Evolutionary conservation across 92 coral and sea anemone genomes (phyloP), one percentile per base, ranked within the genome.

Genomic region (Chrysogorgia sp.): DNA sequence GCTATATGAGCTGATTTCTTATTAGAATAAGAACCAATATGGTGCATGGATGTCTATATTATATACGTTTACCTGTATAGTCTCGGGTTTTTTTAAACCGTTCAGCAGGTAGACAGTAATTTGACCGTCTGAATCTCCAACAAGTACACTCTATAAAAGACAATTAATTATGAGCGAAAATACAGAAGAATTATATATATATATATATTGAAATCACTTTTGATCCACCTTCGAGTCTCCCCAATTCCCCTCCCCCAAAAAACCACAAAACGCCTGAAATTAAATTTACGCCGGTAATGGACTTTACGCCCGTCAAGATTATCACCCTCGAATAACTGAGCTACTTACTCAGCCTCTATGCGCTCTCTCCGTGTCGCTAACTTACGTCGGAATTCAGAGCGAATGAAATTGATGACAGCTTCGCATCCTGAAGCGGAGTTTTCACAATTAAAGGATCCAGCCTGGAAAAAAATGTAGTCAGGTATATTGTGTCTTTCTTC

Each of bases 41-140:
- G 5, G 12, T 37, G 5, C 43, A 4, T 12, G 6, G 5, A 37
- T 37, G 5, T 4, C 12, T 12, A 37, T 5, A 37, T 37, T 37
- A 4, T 37, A 37, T 37, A 37, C 43, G 28, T 9, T 40, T 49
- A 69, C 76, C 76, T 69, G 40, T 3, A 26, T 24, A 24, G 12
- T 2, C 7, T 49, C 32, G 31, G 21, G 34, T 9, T 43, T 69
- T 6, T 83, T 81, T 15, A 85, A 78, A n/a, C 94, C 97, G 64
- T 89, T 77, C 50, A 93, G 71, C 67, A 91, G 92, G 82, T 91
- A 93, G 26, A 93, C 98, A 14, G 93, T 87, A 58, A 93, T 96
- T 70, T 93, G 98, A 63, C 98, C 98, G 57, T 93, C 98, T 13
- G 98, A 91, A 79, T 93, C 98, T 1, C 98, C 98, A 20, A 93